Conservation (phyloP, 2,113 vertebrate species). For the Spheniscus mendiculus region DNA sequence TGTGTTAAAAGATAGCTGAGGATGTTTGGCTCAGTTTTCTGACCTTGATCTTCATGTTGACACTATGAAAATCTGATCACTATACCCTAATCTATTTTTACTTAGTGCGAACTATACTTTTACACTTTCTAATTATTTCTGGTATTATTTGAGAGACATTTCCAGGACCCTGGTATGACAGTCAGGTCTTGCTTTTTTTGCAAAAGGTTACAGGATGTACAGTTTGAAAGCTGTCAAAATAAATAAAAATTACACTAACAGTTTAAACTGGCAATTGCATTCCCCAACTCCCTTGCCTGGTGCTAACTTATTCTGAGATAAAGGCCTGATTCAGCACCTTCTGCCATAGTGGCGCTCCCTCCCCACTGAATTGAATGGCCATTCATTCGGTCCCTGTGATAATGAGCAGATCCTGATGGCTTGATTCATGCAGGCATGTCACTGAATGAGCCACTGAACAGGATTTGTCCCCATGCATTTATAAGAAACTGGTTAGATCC, state of each 20-base stretch:
- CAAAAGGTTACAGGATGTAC: not conserved
- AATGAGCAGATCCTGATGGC: not conserved
- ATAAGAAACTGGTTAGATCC: not conserved
- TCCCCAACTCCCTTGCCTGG: not conserved
- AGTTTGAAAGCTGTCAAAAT: not conserved
- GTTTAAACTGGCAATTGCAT: not conserved
- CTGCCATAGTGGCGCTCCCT: fast-evolving
- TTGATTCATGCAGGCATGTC: not conserved
- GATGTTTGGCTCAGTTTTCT: constrained; percentile 54
- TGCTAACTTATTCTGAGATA: not conserved
- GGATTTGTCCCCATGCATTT: not conserved
- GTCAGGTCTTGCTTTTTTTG: not conserved
- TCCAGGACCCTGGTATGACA: not conserved
- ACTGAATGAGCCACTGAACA: not conserved
- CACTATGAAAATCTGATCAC: constrained; percentile 26
- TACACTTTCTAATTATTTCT: constrained; percentile 6
- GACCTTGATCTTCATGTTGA: constrained; percentile 52
- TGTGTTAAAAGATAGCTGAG: constrained; percentile 47
- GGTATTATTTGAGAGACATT: not conserved
- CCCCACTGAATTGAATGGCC: not conserved
- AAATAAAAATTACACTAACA: not conserved
- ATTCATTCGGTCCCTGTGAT: not conserved
- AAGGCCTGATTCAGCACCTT: not conserved
- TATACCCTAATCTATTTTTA: constrained; percentile 6
- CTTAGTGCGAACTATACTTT: not conserved